Conservation (phyloP, 2,113 vertebrate species). For the Sclerurus mexicanus region DNA sequence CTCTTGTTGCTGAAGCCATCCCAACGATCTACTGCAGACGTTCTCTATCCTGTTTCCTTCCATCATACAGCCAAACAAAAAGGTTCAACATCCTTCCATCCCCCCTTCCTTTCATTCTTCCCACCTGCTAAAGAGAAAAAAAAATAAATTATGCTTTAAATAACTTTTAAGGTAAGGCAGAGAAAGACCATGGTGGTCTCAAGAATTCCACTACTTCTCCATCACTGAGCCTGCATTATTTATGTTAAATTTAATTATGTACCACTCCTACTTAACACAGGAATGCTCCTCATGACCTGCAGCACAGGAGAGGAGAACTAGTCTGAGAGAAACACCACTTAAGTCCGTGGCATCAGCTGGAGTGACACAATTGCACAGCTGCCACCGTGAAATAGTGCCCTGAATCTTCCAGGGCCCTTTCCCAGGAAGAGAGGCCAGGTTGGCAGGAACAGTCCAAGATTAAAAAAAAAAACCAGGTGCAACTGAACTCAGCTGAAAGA, state of each 20-base stretch:
- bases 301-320: neutral
- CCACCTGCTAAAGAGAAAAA: constrained; percentile 42
- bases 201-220: neutral
- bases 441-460: neutral
- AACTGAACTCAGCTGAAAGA: neutral
- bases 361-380: neutral
- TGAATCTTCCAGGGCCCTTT: too few relatives aligned
- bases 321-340: neutral
- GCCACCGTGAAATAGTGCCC: neutral
- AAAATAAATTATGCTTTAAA: neutral
- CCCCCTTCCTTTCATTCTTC: constrained; percentile 88
- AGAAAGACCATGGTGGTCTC: fast-evolving
- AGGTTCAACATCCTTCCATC: constrained; percentile 83
- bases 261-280: neutral
- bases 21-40: constrained; percentile 76
- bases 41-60: constrained; percentile 86
- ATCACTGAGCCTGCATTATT: neutral
- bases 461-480: neutral
- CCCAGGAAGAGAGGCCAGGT: neutral
- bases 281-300: neutral
- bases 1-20: constrained; percentile 83
- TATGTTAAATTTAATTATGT: neutral
- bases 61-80: constrained; percentile 84
- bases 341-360: neutral
- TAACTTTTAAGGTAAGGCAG: neutral